Base-by-base conservation (phyloP, 2,113 vertebrate species). In the Oreochromis niloticus region DNA sequence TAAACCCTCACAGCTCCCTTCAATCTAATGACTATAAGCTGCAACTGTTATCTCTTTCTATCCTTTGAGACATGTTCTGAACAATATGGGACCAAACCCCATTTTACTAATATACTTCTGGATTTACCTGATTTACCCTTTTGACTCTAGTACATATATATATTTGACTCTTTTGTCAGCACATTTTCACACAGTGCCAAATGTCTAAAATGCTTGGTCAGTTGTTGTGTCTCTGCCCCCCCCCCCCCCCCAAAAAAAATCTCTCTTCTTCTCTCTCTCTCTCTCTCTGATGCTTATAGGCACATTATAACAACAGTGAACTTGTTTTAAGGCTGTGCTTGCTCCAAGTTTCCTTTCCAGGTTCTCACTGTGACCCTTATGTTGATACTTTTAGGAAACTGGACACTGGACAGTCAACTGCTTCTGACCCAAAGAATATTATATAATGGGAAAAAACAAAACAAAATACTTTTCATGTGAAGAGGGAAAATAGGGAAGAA, bases 1-100 rank as follows among this genome's bases (percentile, higher is more conserved):
- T 90, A 87, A 92, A 86, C 88, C 87, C 80, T 54, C 6, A 27
- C 73, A 87, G 85, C 80, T 89, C 85, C 34, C 80, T 52, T 89
- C 84, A 87, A 89, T 91, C 89, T 86, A 85, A 83, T 63, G 73
- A 86, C 85, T 85, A 56, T 90, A 91, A 91, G 87, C 88, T 59
- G 85, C 82, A 46, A 85, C 87, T 84, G 92, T 92, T 92, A 91
- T 92, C 90, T 90, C 80, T 52, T 86, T 92, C 80, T 82, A 88
- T 92, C 91, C 87, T 87, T 78, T 80, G 87, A 93, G 89, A 89
- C 63, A 82, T 84, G 57, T 56, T 36, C 80, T 32, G 22, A 75
- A 92, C 85, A 90, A 92, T 89, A 90, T 85, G 79, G 80, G 86
- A 63, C 63, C 52, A 30, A 30, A 80, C 81, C 48, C 17, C 19